A percentile compares a stretch with the other conserved stretches of the same genome.
Conservation (phyloP, 2,888 invertebrate species). For the Xestia rhomboidea region DNA sequence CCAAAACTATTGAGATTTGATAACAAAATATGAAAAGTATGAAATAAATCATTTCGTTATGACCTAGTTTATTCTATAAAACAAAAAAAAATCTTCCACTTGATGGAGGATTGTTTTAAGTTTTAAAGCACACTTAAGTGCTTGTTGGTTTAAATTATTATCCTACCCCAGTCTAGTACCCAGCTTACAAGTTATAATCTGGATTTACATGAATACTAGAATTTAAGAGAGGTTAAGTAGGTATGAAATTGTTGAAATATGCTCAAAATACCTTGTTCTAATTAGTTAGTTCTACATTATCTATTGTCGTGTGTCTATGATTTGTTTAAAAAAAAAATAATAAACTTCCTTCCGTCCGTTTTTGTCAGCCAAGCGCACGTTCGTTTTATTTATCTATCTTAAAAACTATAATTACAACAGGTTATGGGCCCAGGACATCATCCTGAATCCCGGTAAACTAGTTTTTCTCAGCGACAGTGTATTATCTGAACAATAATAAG, state of each 20-base stretch:
- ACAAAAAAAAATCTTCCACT: not conserved
- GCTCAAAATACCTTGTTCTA: too few relatives aligned
- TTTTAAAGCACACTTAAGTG: not conserved
- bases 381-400: too few relatives aligned
- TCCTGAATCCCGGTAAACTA: too few relatives aligned
- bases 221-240: not conserved
- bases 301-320: too few relatives aligned
- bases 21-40: not conserved
- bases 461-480: too few relatives aligned
- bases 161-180: not conserved
- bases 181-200: constrained; percentile 31
- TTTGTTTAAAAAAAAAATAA: too few relatives aligned
- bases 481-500: too few relatives aligned
- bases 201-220: constrained; percentile 3
- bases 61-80: not conserved
- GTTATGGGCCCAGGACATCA: too few relatives aligned
- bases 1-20: not conserved
- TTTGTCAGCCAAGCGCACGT: too few relatives aligned
- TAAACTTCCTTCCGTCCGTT: too few relatives aligned
- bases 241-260: not conserved
- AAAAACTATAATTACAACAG: too few relatives aligned
- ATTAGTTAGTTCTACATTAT: too few relatives aligned
- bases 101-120: not conserved
- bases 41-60: not conserved
- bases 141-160: not conserved